Conservation (phyloP, 30 jellyfish, hydroid and myxozoan genomes). For the Hydractinia symbiolongicarpus region DNA sequence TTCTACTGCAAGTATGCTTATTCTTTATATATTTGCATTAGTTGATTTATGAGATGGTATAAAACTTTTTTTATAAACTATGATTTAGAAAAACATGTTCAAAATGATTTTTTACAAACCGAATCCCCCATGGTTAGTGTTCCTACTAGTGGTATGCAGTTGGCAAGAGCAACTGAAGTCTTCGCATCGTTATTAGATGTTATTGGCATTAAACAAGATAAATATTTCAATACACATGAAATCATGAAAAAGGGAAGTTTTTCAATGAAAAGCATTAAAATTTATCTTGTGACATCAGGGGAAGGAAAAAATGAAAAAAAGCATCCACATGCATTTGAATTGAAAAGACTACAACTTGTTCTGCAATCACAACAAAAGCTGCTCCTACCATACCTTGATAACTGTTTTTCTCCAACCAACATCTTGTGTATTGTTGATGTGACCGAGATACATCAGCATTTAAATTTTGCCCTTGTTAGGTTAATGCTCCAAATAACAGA, state of each 20-base stretch:
- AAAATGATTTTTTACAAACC: too few relatives aligned
- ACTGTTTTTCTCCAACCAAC: constrained; percentile 10
- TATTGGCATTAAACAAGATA: constrained; percentile 42
- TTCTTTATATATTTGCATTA: too few relatives aligned
- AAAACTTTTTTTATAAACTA: too few relatives aligned
- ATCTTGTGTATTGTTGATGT: constrained; percentile 4
- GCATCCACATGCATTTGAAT: neutral
- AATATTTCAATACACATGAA: neutral
- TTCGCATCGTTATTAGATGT: constrained; percentile 62
- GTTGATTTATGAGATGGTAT: too few relatives aligned
- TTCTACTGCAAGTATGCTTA: too few relatives aligned
- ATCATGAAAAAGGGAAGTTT: neutral
- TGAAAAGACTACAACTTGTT: neutral
- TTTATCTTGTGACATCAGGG: neutral
- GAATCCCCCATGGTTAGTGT: constrained; percentile 77
- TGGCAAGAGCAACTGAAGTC: constrained; percentile 79
- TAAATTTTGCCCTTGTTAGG: constrained; percentile 69
- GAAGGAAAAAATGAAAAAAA: neutral
- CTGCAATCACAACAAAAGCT: neutral
- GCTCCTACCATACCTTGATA: neutral
- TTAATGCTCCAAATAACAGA: constrained; percentile 70
- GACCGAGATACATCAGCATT: constrained; percentile 39
- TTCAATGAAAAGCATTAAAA: neutral
- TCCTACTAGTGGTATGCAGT: constrained; percentile 97
- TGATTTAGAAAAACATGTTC: too few relatives aligned